A percentile compares a stretch with the other conserved stretches of the same genome.
phyloP scores from a whole-genome alignment of 2,888 invertebrate species.

The Macaria notata region DNA sequence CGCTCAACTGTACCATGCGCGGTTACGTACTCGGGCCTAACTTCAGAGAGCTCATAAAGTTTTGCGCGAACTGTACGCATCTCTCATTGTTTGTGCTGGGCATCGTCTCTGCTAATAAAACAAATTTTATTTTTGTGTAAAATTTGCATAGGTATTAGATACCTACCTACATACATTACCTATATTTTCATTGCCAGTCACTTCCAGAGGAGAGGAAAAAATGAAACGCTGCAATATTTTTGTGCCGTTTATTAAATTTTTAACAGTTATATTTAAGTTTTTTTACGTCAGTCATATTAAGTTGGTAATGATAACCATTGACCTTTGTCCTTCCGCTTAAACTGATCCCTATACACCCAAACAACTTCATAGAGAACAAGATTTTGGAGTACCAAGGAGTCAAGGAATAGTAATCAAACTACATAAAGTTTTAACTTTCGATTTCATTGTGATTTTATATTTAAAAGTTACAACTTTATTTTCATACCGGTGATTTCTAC shows the following conservation, averaged over 20 bases:
- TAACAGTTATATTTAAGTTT: conserved; percentile 75
- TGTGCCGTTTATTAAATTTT: conserved; percentile 80
- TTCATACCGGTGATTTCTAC: conserved; percentile 2
- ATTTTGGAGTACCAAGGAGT: not conserved
- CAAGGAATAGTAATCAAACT: conserved; percentile 5
- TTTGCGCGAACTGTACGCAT: too few species aligned
- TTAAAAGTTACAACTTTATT: conserved; percentile 39
- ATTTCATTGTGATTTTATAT: conserved; percentile 62
- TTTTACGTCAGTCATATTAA: conserved; percentile 79
- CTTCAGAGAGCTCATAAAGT: too few species aligned
- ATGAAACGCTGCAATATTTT: conserved; percentile 62
- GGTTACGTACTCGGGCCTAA: too few species aligned
- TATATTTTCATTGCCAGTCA: too few species aligned
- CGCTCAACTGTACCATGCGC: too few species aligned
- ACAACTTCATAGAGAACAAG: not conserved
- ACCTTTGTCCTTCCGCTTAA: conserved; percentile 17
- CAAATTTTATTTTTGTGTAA: too few species aligned
- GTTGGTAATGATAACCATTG: conserved; percentile 45
- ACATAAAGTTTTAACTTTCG: conserved; percentile 13
- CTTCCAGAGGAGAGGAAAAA: conserved; percentile 18
- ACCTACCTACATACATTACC: too few species aligned
- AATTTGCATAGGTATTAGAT: too few species aligned
- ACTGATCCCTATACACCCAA: conserved; percentile 12
- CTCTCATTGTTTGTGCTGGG: too few species aligned
- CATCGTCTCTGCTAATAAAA: too few species aligned